Percentiles rank a stretch among this genome's conserved stretches.
These are phyloP conservation scores for Caenorhabditis inopinata DNA, from an alignment of 1,140 invertebrate species.

Conservation along the genomic window DNA sequence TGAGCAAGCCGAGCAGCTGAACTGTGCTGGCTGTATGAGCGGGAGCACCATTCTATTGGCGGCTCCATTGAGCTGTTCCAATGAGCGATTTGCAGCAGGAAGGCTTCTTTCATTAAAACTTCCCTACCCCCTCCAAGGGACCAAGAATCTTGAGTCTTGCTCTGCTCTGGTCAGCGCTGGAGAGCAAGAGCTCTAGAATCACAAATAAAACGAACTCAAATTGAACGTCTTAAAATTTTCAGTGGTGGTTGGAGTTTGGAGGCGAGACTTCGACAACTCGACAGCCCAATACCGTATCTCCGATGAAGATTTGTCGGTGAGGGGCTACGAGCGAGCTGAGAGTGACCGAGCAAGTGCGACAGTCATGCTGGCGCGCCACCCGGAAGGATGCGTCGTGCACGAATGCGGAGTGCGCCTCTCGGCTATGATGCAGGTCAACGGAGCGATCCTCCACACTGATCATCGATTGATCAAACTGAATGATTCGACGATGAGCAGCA, in stretches of 20 bases:
- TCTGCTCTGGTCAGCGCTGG: too few species aligned
- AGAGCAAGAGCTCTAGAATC: too few species aligned
- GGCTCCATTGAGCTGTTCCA: too few species aligned
- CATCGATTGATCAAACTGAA: background rate
- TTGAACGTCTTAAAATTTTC: background rate
- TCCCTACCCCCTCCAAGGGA: too few species aligned
- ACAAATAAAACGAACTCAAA: background rate
- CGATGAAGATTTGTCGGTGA: background rate
- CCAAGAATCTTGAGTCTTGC: too few species aligned
- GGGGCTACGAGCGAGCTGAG: background rate
- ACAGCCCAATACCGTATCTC: constrained; percentile 21
- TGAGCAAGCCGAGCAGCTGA: too few species aligned
- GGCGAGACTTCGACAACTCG: background rate
- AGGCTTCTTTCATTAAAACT: too few species aligned
- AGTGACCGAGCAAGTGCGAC: background rate
- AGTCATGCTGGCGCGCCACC: background rate
- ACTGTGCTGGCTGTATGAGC: too few species aligned
- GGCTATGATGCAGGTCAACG: constrained; percentile 4
- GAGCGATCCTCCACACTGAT: constrained; percentile 6
- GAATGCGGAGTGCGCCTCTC: background rate
- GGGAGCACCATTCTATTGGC: too few species aligned
- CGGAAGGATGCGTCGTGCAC: background rate
- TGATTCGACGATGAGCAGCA: background rate
- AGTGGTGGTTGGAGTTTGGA: background rate
- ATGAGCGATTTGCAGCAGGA: too few species aligned